A percentile compares a stretch with the other conserved stretches of the same genome.
These are phyloP conservation scores for Pachyuromys duprasi DNA, from an alignment of 2,797 vertebrate species.

Conservation along the genomic window DNA sequence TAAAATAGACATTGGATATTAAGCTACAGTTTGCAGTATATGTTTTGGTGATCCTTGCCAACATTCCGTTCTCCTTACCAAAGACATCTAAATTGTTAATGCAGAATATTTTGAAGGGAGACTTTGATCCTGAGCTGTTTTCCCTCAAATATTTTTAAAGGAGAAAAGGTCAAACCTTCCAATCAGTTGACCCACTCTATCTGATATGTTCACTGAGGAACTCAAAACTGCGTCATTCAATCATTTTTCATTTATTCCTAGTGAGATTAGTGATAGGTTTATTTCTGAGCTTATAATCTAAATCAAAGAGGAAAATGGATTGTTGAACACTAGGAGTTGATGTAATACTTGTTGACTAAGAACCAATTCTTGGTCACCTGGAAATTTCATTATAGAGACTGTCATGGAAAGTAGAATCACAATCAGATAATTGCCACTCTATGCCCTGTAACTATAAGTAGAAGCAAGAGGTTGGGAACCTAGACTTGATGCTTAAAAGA, in stretches of 20 bases:
- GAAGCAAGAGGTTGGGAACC: neutral
- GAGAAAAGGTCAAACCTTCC: slow-evolving; percentile 88
- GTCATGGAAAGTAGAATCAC: slow-evolving; percentile 33
- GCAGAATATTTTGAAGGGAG: slow-evolving; percentile 76
- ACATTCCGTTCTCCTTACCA: slow-evolving; percentile 81
- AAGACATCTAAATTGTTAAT: slow-evolving; percentile 76
- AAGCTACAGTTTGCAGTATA: slow-evolving; percentile 47
- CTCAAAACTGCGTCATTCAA: slow-evolving; percentile 87
- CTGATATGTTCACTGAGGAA: slow-evolving; percentile 86
- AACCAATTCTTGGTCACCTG: slow-evolving; percentile 59
- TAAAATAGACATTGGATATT: slow-evolving; percentile 61
- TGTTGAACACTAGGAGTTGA: slow-evolving; percentile 79
- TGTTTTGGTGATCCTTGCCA: slow-evolving; percentile 60
- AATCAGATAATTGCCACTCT: slow-evolving; percentile 73
- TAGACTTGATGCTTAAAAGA: neutral
- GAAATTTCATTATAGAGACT: slow-evolving; percentile 76
- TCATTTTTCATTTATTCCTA: slow-evolving; percentile 86
- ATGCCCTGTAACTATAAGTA: neutral
- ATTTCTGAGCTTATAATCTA: slow-evolving; percentile 85
- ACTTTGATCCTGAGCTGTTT: slow-evolving; percentile 79
- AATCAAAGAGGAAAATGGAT: slow-evolving; percentile 83
- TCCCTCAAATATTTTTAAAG: slow-evolving; percentile 80
- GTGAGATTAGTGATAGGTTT: slow-evolving; percentile 86
- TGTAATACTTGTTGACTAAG: slow-evolving; percentile 81
- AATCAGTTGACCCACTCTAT: slow-evolving; percentile 85